Evolutionary conservation across 2,113 vertebrate genomes (phyloP), one percentile per base, ranked within the genome.

Genomic region (Todiramphus saurophagus): DNA sequence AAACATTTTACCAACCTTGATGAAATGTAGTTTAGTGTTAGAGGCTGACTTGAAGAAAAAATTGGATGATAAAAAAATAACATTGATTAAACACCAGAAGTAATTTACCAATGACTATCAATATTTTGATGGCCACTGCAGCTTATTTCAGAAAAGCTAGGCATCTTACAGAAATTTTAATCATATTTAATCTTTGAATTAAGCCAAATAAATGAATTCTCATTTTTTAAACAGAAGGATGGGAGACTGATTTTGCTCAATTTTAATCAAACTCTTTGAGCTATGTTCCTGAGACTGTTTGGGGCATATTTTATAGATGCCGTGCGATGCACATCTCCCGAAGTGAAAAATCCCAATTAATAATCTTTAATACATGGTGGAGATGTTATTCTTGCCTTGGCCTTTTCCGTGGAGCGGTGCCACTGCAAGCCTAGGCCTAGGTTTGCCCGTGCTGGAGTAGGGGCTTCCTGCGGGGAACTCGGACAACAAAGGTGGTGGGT

Each of bases 1-100:
- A 99, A 99, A 98, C 98, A 98, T 98, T 99, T 98, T 98, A 99
- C 98, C 98, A 98, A 98, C 99, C 98, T 99, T 98, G 98, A 98
- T 99, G 98, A 98, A 98, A 98, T 97, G 97, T 96, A 97, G 97
- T 96, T 97, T 96, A 96, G 97, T 97, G 96, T 96, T 97, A 96
- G 96, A 96, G 83, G 85, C 96, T 96, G 97, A 97, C 97, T 97
- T 96, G 93, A 96, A 98, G 94, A 94, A 97, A 96, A 96, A 95
- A 96, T 91, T 96, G 95, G 96, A 97, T 97, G 97, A 96, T 96
- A 97, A 97, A 97, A 97, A 98, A 97, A 96, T 95, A 97, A 96
- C 96, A 94, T 97, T 93, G 97, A 97, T 97, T 97, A 96, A 97
- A 97, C 90, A 96, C 94, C 95, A 95, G 97, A 97, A 98, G 93